Evolutionary conservation across 1,140 invertebrate species (phyloP).

Genomic region (Ephestia elutella): DNA sequence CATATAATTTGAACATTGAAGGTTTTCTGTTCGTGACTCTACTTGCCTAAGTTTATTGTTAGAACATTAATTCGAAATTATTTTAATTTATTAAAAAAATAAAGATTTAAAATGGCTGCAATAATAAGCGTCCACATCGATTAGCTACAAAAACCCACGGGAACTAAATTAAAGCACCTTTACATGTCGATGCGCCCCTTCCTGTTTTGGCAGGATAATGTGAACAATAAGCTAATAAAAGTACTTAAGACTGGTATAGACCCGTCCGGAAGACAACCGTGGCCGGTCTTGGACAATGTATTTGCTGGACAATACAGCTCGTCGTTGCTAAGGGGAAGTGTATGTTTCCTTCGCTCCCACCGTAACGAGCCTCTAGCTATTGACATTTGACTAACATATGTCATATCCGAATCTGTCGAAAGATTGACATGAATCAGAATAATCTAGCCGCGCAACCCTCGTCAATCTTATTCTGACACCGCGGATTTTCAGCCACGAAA

Average conservation of each 20-base stretch:
- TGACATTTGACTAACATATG: slow-evolving; percentile 33
- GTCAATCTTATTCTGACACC: slow-evolving; percentile 52
- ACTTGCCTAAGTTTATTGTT: too few relatives aligned
- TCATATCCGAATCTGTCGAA: slow-evolving; percentile 42
- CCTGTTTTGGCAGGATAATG: slow-evolving; percentile 7
- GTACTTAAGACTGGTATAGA: slow-evolving; percentile 23
- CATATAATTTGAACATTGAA: too few relatives aligned
- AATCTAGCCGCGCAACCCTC: slow-evolving; percentile 45
- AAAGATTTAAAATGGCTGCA: too few relatives aligned
- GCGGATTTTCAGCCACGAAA: slow-evolving; percentile 21
- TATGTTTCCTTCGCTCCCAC: slow-evolving; percentile 26
- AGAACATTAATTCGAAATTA: too few relatives aligned
- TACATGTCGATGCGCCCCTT: not conserved
- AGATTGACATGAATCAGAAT: slow-evolving; percentile 39
- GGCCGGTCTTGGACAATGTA: slow-evolving; percentile 49
- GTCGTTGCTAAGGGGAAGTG: slow-evolving; percentile 51
- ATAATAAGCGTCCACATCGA: not conserved
- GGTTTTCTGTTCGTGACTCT: too few relatives aligned
- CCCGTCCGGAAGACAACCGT: slow-evolving; percentile 32
- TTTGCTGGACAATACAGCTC: slow-evolving; percentile 31
- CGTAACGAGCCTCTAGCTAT: slow-evolving; percentile 35
- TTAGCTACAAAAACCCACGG: not conserved
- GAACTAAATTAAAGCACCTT: not conserved
- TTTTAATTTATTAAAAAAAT: too few relatives aligned
- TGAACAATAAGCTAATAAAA: slow-evolving; percentile 28